These are phyloP conservation scores for Caiman crocodilus DNA, from an alignment of 2,797 vertebrate genomes.

Conservation along the genomic window DNA sequence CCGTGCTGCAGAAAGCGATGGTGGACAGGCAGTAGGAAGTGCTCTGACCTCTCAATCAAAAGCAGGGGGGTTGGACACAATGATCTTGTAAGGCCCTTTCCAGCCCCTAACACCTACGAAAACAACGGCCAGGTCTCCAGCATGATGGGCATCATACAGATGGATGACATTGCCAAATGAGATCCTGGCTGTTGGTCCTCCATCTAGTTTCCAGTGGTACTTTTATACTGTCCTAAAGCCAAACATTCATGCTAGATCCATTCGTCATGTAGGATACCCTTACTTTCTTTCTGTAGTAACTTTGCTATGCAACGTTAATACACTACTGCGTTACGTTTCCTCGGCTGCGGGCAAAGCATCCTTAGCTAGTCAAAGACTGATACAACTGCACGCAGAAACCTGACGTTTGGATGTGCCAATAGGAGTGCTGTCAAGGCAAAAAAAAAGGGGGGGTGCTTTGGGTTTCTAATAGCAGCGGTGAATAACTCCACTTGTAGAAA, in stretches of 20 bases:
- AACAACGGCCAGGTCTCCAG: no score
- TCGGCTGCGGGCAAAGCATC: neutral
- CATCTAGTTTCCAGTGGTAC: neutral
- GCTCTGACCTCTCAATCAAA: no score
- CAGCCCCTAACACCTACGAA: no score
- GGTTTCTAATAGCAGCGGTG: neutral
- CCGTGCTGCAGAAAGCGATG: neutral
- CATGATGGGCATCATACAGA: no score
- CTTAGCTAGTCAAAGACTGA: neutral
- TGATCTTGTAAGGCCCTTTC: no score
- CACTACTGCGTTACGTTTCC: neutral
- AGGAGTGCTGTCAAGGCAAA: neutral
- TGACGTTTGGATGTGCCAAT: neutral
- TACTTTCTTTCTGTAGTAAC: neutral
- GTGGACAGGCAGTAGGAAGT: no score
- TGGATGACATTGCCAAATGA: neutral
- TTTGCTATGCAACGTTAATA: neutral
- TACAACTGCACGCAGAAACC: neutral
- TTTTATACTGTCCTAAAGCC: neutral
- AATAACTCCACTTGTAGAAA: neutral
- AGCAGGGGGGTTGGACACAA: no score
- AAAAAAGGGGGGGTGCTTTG: neutral
- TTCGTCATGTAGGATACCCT: neutral
- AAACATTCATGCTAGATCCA: neutral
- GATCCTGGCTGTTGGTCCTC: neutral